These are phyloP conservation scores for Drosophila setifemur DNA, from an alignment of 1,140 invertebrate genomes.

Conservation along the genomic window DNA sequence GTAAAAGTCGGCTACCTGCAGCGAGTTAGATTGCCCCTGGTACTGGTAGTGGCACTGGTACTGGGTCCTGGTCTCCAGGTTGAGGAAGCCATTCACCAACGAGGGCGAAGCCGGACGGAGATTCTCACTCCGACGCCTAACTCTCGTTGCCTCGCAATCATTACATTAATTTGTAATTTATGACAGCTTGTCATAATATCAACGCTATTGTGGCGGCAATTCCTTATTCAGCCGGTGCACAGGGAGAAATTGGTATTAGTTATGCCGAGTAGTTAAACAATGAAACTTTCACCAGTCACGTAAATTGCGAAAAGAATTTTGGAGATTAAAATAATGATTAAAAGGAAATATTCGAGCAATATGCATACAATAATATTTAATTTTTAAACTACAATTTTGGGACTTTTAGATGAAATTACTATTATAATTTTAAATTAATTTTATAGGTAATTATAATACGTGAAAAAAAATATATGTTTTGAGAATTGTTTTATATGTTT, in stretches of 20 bases:
- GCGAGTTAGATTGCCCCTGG: slow-evolving; percentile 34
- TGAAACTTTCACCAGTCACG: too few relatives aligned
- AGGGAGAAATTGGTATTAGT: background rate
- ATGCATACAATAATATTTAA: too few relatives aligned
- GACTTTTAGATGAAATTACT: too few relatives aligned
- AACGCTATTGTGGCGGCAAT: slow-evolving; percentile 13
- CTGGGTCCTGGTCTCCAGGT: slow-evolving; percentile 2
- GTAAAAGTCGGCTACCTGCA: slow-evolving; percentile 28
- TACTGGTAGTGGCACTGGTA: slow-evolving; percentile 32
- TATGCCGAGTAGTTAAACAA: too few relatives aligned
- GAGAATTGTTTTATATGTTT: too few relatives aligned
- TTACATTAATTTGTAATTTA: slow-evolving; percentile 81
- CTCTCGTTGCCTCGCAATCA: slow-evolving; percentile 23
- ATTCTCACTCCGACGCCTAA: background rate
- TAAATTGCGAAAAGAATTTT: too few relatives aligned
- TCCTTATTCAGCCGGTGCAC: background rate
- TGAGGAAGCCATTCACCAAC: slow-evolving; percentile 10
- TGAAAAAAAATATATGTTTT: too few relatives aligned
- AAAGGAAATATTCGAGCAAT: too few relatives aligned
- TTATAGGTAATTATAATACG: too few relatives aligned
- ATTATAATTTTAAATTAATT: too few relatives aligned
- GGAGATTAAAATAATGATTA: too few relatives aligned
- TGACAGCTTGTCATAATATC: slow-evolving; percentile 81
- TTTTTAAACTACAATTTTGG: too few relatives aligned
- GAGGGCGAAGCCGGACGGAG: background rate